phyloP scores from a whole-genome alignment of 2,888 invertebrate genomes.

The Trisateles emortualis region DNA sequence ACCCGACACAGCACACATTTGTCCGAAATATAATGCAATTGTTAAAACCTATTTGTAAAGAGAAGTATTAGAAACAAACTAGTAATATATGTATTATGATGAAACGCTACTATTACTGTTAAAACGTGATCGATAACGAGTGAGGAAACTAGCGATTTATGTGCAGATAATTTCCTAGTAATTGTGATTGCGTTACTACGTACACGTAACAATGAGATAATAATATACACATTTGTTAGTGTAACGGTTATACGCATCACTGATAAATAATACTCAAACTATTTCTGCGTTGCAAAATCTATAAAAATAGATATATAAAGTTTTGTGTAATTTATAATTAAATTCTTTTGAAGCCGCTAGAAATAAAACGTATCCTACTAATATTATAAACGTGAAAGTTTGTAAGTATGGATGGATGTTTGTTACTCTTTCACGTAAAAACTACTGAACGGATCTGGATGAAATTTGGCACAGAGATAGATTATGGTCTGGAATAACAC shows the following conservation, averaged over 20 bases:
- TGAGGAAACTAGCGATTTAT: slow-evolving; percentile 7
- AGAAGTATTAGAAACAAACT: background rate
- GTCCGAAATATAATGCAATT: no score
- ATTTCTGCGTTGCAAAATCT: background rate
- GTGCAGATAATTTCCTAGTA: slow-evolving; percentile 18
- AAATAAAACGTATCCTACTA: no score
- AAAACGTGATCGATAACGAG: slow-evolving; percentile 9
- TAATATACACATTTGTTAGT: background rate
- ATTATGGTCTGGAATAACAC: no score
- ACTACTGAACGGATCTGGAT: no score
- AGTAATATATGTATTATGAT: background rate
- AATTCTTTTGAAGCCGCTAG: no score
- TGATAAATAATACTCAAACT: background rate
- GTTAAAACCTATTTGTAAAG: background rate
- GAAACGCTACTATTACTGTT: background rate
- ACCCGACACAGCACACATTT: no score
- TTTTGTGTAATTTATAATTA: no score
- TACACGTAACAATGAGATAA: background rate
- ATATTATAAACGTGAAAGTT: no score
- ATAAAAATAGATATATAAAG: no score
- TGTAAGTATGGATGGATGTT: no score
- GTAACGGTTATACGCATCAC: background rate
- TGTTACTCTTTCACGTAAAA: no score
- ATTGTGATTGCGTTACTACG: slow-evolving; percentile 1
- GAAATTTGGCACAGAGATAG: no score